Base-by-base conservation (phyloP, 2,113 vertebrate species). In the Amia ocellicauda region DNA sequence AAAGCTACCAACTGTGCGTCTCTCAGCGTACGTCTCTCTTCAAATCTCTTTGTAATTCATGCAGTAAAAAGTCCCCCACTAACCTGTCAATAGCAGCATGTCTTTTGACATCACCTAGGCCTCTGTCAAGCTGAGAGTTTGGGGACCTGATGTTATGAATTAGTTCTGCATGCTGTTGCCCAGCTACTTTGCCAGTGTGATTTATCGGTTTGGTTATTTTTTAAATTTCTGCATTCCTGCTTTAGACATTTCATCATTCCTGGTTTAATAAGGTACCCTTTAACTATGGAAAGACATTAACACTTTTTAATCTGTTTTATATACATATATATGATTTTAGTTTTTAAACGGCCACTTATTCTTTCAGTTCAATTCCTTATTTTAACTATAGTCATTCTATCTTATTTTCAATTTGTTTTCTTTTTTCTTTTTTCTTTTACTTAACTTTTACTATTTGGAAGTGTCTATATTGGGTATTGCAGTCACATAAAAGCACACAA, bases 191-290 rank as follows among this genome's bases (percentile, higher is more conserved):
- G 43, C 56, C 59, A 43, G 27, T 40, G 31, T 74, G 58, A 71
- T 71, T 74, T 66, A 66, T 58, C 43, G 11, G 54, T 66, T 58
- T 23, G 26, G 27, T 51, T 51, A 65, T 65, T 65, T 58, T 56
- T 20, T 58, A 50, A 65, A 65, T 50, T n/a, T 65, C 45, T 56
- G 20, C 29, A 58, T 51, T 49, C 55, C 29, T 13, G 23, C 19
- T 24, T 56, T 36, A 47, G 43, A 51, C 54, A 17, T 28, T 26
- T 65, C 42, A 28, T 27, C 27, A 20, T 41, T 58, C 54, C 58
- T 45, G 17, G 45, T 57, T 57, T 47, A 55, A 28, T 40, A 58
- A 40, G 31, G 24, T 19, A 27, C 20, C 31, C 45, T 50, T 50
- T 58, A 58, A 42, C 10, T 11, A 2, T 13, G 8, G n/a, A 40